Evolutionary conservation across 2,797 vertebrate species (phyloP), one percentile per base, ranked within the genome.

Genomic region (Pipistrellus kuhlii): DNA sequence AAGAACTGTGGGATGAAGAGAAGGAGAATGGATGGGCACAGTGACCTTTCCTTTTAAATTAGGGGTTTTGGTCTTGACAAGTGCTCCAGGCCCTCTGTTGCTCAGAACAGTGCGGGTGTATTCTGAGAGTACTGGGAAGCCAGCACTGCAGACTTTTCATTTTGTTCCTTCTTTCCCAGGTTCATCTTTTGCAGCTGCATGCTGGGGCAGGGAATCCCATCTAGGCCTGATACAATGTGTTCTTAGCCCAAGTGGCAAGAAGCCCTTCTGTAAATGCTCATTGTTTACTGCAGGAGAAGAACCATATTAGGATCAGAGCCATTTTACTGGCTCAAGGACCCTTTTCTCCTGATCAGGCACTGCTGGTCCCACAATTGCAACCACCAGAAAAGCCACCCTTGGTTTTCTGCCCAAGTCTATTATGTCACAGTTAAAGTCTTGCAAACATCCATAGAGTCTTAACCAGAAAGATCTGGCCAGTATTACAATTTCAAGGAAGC

Each of bases 401-500:
- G 48, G n/a, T 64, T 83, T 90, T n/a, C 35, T 89, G 12, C 30
- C 38, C 69, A 72, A 66, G 71, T 38, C 62, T 57, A 4, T 51
- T 48, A 51, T 30, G 23, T 32, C 53, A 62, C 35, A 64, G 57
- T 44, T 64, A 66, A 90, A 78, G 38, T 73, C 30, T 38, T 76
- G 7, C 23, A 85, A 84, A 71, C 9, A 41, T 69, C 32, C 1
- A 2, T 66, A 57, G 57, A 44, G 6, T 78, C 62, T 94, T 68
- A 59, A 17, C 4, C 69, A 41, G 69, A 76, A 51, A 91, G 2
- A 64, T 83, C 44, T 69, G 48, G 20, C 8, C 35, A 93, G 57
- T 62, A 41, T 84, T 92, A 84, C 2, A 68, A 18, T 80, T 87
- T 94, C 21, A 90, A 78, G 68, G 18, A 14, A 73, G 76, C 66